These are phyloP conservation scores for Zaprionus camerounensis DNA, from an alignment of 1,140 invertebrate genomes.

Conservation along the genomic window DNA sequence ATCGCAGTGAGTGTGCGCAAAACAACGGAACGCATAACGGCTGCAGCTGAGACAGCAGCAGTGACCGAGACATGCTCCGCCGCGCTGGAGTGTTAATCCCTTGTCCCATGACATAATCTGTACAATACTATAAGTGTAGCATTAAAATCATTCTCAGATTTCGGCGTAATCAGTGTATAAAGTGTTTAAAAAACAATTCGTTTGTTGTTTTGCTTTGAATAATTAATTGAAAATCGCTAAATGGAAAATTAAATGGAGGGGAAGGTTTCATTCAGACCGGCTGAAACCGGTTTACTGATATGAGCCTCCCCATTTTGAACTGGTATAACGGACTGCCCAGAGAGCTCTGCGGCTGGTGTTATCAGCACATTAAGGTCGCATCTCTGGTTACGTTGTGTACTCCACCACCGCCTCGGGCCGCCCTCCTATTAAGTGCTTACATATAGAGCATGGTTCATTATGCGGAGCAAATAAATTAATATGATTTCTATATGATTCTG, in stretches of 20 bases:
- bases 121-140: constrained; percentile 12
- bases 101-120: constrained; percentile 23
- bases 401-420: not conserved
- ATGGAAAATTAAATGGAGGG: constrained; percentile 42
- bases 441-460: constrained; percentile 73
- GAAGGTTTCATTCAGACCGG: constrained; percentile 24
- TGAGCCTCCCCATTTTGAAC: constrained; percentile 46
- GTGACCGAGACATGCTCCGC: not conserved
- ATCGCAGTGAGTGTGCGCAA: constrained; percentile 64
- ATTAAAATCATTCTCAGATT: constrained; percentile 19
- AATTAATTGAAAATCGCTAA: constrained; percentile 62
- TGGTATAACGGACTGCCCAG: constrained; percentile 49
- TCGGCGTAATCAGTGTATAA: constrained; percentile 43
- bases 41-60: not conserved
- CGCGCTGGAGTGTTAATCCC: constrained; percentile 35
- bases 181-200: constrained; percentile 49
- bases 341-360: constrained; percentile 37
- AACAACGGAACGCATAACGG: constrained; percentile 51
- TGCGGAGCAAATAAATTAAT: constrained; percentile 47
- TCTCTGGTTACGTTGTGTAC: constrained; percentile 56
- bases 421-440: constrained; percentile 13
- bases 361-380: constrained; percentile 73
- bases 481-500: constrained; percentile 55
- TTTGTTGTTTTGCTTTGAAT: constrained; percentile 19
- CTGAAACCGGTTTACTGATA: constrained; percentile 40